Evolutionary conservation across 2,888 invertebrate genomes (phyloP).

Genomic region (Diaphora mendica): DNA sequence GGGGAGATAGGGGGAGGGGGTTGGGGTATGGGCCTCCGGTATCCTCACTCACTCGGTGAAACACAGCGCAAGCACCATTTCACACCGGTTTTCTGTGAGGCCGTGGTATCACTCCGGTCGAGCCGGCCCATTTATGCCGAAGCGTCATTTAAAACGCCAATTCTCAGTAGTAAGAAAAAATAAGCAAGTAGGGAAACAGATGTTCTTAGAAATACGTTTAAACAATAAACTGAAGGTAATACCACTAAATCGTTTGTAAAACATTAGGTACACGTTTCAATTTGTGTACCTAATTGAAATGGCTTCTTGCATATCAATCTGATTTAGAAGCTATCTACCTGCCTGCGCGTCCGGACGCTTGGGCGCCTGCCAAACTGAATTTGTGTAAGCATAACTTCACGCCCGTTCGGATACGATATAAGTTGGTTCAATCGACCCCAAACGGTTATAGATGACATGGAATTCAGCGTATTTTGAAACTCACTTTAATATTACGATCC

Average conservation of each 20-base stretch:
- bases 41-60: no score
- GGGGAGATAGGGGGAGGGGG: no score
- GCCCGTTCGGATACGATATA: constrained; percentile 20
- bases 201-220: background rate
- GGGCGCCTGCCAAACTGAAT: constrained; percentile 42
- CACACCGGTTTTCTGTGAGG: no score
- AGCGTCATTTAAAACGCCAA: no score
- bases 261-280: constrained; percentile 36
- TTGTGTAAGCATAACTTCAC: constrained; percentile 35
- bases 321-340: constrained; percentile 42
- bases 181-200: background rate
- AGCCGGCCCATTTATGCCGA: no score
- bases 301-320: constrained; percentile 53
- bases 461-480: background rate
- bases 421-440: constrained; percentile 10
- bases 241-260: background rate
- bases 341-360: constrained; percentile 26
- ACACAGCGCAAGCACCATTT: no score
- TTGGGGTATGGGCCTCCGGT: no score
- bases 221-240: background rate
- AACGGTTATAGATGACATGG: background rate
- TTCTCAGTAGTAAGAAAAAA: background rate
- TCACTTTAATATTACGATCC: background rate
- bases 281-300: constrained; percentile 52
- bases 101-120: no score